Percentiles rank a stretch among this genome's conserved stretches.
Conservation (phyloP, 1,140 invertebrate genomes). For the Diorhabda carinulata region DNA sequence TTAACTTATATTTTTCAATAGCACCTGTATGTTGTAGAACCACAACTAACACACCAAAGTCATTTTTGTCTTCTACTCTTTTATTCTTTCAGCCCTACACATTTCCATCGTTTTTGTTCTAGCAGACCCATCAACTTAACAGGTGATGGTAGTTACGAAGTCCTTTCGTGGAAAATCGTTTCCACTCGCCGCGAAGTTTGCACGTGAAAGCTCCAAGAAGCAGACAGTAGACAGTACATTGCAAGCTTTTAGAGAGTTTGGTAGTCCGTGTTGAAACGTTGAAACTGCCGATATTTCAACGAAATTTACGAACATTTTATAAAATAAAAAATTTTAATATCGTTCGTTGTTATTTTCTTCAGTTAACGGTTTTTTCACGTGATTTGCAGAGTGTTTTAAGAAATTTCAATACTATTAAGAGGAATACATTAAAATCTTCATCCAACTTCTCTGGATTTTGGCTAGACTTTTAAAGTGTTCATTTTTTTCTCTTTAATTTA, state of each 20-base stretch:
- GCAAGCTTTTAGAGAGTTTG: conserved; percentile 26
- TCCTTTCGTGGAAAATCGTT: conserved; percentile 23
- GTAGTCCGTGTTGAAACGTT: neutral
- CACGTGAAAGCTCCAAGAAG: conserved; percentile 26
- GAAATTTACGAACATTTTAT: no score
- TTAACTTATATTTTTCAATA: neutral
- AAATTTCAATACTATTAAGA: conserved; percentile 11
- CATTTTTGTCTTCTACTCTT: conserved; percentile 15
- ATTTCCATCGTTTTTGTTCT: conserved; percentile 23
- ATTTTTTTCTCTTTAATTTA: conserved; percentile 13
- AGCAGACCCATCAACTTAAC: conserved; percentile 30
- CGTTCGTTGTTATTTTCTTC: no score
- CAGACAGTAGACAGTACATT: conserved; percentile 26
- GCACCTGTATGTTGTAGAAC: conserved; percentile 12
- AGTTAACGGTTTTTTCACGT: no score
- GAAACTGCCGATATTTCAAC: no score
- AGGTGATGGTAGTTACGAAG: conserved; percentile 31
- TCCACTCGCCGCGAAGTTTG: conserved; percentile 29
- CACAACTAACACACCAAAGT: neutral
- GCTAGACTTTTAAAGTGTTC: conserved; percentile 13
- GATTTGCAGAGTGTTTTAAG: neutral
- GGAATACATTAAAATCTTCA: conserved; percentile 13
- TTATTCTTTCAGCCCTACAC: conserved; percentile 3
- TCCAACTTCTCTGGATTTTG: neutral
- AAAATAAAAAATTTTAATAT: no score